A percentile compares a stretch with the other conserved stretches of the same genome.
Evolutionary conservation across 2,797 vertebrate genomes (phyloP).

Genomic region (Saxicola maurus): DNA sequence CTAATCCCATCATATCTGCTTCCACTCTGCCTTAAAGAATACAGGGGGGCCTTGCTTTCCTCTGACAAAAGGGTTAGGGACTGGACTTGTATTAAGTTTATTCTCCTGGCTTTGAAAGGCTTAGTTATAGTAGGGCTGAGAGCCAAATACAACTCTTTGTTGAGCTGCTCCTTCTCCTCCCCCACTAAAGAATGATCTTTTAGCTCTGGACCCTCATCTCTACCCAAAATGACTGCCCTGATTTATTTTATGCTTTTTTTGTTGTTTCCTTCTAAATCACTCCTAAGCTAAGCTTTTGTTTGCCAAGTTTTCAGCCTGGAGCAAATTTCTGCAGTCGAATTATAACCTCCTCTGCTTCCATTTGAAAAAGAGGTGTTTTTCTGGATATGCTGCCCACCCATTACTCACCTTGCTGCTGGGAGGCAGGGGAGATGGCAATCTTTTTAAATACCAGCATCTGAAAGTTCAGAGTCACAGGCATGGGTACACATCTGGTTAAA

Average conservation of each 20-base stretch:
- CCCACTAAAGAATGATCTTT: slow-evolving; percentile 24
- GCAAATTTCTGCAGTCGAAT: slow-evolving; percentile 50
- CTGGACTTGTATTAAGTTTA: neutral
- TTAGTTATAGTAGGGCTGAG: slow-evolving; percentile 14
- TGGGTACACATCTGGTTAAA: slow-evolving; percentile 49
- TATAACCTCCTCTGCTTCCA: slow-evolving; percentile 12
- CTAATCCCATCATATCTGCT: neutral
- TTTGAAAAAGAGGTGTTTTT: slow-evolving; percentile 52
- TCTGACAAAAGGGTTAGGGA: neutral
- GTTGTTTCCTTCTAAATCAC: slow-evolving; percentile 42
- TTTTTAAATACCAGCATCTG: slow-evolving; percentile 12
- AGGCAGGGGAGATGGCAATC: slow-evolving; percentile 6
- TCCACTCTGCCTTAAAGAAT: neutral
- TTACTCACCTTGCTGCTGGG: slow-evolving; percentile 40
- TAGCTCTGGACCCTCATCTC: slow-evolving; percentile 40
- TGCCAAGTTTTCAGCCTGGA: slow-evolving; percentile 56
- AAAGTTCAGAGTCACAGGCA: neutral
- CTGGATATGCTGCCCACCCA: slow-evolving; percentile 47
- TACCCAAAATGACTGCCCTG: slow-evolving; percentile 44
- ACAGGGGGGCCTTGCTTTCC: neutral
- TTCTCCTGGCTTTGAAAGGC: slow-evolving; percentile 21
- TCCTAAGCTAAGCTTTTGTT: slow-evolving; percentile 41
- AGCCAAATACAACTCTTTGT: slow-evolving; percentile 36
- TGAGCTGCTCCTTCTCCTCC: neutral
- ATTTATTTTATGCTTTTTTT: slow-evolving; percentile 35